phyloP scores from a whole-genome alignment of 2,113 vertebrate species.

The Prochilodus magdalenae region DNA sequence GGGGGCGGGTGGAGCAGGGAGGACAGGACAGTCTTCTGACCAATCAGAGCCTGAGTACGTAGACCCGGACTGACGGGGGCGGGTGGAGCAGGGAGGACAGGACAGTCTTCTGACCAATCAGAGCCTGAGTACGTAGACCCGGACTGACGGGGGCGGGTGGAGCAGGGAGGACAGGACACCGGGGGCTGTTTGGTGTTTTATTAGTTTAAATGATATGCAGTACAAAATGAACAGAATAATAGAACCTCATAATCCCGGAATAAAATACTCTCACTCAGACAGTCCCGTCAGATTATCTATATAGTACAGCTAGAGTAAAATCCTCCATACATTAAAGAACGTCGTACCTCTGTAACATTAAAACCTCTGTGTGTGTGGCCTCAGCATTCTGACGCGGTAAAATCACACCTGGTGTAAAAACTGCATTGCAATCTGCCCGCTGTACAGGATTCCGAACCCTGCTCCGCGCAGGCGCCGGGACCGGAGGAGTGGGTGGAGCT shows the following conservation, averaged over 20 bases:
- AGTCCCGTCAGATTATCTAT: slow-evolving; percentile 94
- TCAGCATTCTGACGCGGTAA: slow-evolving; percentile 82
- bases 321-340: slow-evolving; percentile 73
- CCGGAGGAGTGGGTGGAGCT: slow-evolving; percentile 75
- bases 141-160: no score
- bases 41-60: no score
- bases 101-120: no score
- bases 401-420: slow-evolving; percentile 82
- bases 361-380: slow-evolving; percentile 83
- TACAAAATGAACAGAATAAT: slow-evolving; percentile 97
- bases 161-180: no score
- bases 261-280: slow-evolving; percentile 85
- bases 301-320: slow-evolving; percentile 92
- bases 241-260: slow-evolving; percentile 85
- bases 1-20: no score
- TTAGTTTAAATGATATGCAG: slow-evolving; percentile 97
- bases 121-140: no score
- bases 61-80: no score
- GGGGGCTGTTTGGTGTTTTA: slow-evolving; percentile 79
- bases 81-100: no score
- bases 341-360: slow-evolving; percentile 94
- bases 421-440: slow-evolving; percentile 96
- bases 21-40: no score
- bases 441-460: slow-evolving; percentile 83
- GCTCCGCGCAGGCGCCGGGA: slow-evolving; percentile 80